Percentiles rank a stretch among this genome's conserved stretches.
phyloP scores from a whole-genome alignment of 2,888 invertebrate species.

The Carpatolechia fugitivella region DNA sequence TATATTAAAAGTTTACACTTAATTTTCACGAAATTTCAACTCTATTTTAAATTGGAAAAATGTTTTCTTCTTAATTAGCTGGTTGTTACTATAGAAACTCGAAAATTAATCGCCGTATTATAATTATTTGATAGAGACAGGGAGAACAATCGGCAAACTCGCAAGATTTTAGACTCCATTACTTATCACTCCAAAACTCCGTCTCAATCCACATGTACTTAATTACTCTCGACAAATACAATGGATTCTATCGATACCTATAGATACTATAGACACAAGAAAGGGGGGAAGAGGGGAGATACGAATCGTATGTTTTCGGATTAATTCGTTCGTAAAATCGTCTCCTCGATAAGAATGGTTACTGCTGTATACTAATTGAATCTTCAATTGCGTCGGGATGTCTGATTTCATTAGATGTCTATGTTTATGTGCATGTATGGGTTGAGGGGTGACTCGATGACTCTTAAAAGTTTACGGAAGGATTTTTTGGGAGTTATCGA shows the following conservation, averaged over 20 bases:
- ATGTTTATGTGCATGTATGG: constrained; percentile 46
- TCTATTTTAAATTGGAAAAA: background rate
- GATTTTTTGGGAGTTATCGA: constrained; percentile 40
- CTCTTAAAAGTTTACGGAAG: constrained; percentile 30
- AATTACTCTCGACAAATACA: constrained; percentile 73
- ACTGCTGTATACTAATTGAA: constrained; percentile 77
- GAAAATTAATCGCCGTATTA: constrained; percentile 20
- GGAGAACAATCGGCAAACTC: constrained; percentile 30
- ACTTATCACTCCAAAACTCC: constrained; percentile 28
- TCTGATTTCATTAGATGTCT: constrained; percentile 72
- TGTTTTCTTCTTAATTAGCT: background rate
- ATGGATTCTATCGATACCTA: constrained; percentile 56
- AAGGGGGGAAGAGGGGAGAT: constrained; percentile 62
- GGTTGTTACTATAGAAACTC: constrained; percentile 8
- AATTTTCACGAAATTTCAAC: background rate
- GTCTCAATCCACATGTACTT: constrained; percentile 62
- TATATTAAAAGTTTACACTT: background rate
- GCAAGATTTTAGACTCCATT: constrained; percentile 41
- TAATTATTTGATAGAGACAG: background rate
- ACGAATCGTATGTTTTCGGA: constrained; percentile 78
- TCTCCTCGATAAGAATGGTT: constrained; percentile 77
- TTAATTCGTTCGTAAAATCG: constrained; percentile 80
- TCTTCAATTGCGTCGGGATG: constrained; percentile 75
- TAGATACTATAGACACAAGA: constrained; percentile 39
- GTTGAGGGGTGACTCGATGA: constrained; percentile 32